Evolutionary conservation across 2,888 invertebrate genomes (phyloP), one percentile per base, ranked within the genome.

Genomic region (Rotaria magnacalcarata): DNA sequence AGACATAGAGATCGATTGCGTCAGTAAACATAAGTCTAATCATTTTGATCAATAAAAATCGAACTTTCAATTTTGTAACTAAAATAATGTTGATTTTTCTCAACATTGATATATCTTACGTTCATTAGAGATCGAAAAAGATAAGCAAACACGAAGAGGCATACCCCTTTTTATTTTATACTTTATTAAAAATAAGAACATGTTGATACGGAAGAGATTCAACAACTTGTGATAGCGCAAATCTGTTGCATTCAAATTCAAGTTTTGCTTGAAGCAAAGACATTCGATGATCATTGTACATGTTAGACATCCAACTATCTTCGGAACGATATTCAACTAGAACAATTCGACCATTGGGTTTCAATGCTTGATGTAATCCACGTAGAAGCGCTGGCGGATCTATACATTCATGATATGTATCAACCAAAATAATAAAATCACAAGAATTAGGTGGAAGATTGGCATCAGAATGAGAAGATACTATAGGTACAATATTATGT

Each of bases 371-470:
- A 8, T 19, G 75, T 43, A 75, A 43, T 34, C 43, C 75, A 24
- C 41, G 10, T 24, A 75, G 11, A 24, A 43, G 11, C 21, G 75
- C 75, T 43, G 75, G 75, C 7, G 75, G 75, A 75, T 43, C 43
- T 34, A 10, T 43, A 75, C 75, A 75, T 75, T 75, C 75, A 75
- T 75, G 75, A 43, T 75, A 75, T 1, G 75, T 75, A 75, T 75
- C 75, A 75, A 75, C 75, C 75, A 75, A 43, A 19, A 75, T 4
- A 43, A 75, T 75, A 43, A 75, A 43, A 75, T 75, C 75, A 43
- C 41, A 75, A 10, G 41, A 43, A 43, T 75, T 43, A 41, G 41
- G 75, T 43, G 75, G 75, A 75, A 75, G 75, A 43, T 75, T 75
- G 43, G 43, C 7, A 43, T 41, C 27, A 27, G 0, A 7, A 43